Evolutionary conservation across 2,888 invertebrate genomes (phyloP).

Genomic region (Drosophila atripex): DNA sequence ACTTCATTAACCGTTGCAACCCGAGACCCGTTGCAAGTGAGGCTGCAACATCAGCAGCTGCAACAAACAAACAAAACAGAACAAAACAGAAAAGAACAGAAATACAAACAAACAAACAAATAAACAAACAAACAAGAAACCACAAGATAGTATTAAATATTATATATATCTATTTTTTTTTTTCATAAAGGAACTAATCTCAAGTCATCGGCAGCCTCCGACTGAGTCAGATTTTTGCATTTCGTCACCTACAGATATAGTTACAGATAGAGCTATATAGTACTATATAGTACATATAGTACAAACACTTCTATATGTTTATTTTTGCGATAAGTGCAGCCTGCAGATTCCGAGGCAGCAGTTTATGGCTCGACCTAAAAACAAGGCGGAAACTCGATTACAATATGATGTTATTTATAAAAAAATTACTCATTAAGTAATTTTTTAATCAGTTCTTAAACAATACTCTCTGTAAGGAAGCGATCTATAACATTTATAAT

Average conservation of each 20-base stretch:
- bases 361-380: not conserved
- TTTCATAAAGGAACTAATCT: not conserved
- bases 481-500: too few species aligned
- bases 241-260: not conserved
- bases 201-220: conserved; percentile 2
- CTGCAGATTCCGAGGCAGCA: not conserved
- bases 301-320: not conserved
- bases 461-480: too few species aligned
- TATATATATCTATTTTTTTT: not conserved
- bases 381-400: not conserved
- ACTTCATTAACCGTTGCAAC: conserved; percentile 75
- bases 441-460: too few species aligned
- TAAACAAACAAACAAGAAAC: not conserved
- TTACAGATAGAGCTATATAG: not conserved
- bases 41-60: conserved; percentile 48
- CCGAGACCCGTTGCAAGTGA: conserved; percentile 21
- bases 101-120: conserved; percentile 3
- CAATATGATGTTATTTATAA: not conserved
- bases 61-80: conserved; percentile 11
- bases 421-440: not conserved
- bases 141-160: not conserved
- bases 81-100: conserved; percentile 3
- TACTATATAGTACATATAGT: not conserved
- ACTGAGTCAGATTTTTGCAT: not conserved
- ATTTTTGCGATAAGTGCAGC: not conserved